These are phyloP conservation scores for Nesoenas mayeri DNA, from an alignment of 2,113 vertebrate genomes.

Conservation along the genomic window DNA sequence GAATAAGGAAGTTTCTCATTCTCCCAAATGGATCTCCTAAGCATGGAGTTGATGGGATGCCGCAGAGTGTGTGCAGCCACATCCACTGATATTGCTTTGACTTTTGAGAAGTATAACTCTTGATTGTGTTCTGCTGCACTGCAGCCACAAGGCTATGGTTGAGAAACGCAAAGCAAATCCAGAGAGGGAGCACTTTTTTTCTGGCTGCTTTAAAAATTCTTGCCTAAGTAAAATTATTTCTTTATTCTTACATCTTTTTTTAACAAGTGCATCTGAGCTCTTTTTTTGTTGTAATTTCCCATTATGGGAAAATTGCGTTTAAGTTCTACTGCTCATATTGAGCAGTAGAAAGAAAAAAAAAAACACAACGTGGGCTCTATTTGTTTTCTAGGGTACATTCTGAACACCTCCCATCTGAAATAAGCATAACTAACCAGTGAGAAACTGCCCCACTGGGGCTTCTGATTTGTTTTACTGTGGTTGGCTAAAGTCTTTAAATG, in stretches of 20 bases:
- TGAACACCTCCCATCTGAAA: not conserved
- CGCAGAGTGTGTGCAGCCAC: not conserved
- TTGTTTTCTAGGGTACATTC: not conserved
- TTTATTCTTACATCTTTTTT: not conserved
- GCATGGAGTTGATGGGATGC: not conserved
- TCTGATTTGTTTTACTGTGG: not conserved
- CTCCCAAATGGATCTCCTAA: not conserved
- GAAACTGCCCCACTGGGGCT: not conserved
- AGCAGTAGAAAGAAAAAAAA: not conserved
- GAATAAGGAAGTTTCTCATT: not conserved
- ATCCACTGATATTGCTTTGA: not conserved
- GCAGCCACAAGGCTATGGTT: not conserved
- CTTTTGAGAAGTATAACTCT: not conserved
- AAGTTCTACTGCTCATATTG: not conserved
- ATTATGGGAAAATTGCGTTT: not conserved
- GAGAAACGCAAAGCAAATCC: not conserved
- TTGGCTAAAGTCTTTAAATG: not conserved
- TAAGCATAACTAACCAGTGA: not conserved
- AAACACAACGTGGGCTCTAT: not conserved
- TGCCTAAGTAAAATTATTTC: not conserved
- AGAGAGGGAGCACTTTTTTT: not conserved
- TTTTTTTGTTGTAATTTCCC: not conserved
- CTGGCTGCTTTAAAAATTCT: not conserved
- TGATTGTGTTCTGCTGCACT: not conserved
- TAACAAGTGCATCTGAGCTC: not conserved